Conservation (phyloP, 2,797 vertebrate species). For the Danionella dracula region DNA sequence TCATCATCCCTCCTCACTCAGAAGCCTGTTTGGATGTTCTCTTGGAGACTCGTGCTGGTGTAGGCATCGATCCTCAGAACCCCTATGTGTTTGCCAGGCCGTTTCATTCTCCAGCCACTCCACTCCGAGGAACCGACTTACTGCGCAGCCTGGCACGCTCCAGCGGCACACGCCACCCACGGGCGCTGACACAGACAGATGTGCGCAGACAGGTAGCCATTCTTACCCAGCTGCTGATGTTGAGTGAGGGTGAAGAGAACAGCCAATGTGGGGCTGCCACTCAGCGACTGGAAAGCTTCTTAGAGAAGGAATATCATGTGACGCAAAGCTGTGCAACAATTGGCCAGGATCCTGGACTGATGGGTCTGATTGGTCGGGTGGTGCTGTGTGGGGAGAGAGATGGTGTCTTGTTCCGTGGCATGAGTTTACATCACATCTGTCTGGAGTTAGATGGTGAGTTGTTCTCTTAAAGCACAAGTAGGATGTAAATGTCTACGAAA, state of each 20-base stretch:
- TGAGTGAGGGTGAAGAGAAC: slow-evolving; percentile 71
- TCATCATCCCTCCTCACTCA: slow-evolving; percentile 74
- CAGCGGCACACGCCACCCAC: slow-evolving; percentile 71
- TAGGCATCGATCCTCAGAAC: slow-evolving; percentile 71
- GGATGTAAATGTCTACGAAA: background rate
- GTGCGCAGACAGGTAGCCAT: slow-evolving; percentile 76
- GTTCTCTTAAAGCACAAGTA: too few species aligned
- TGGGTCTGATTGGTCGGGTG: slow-evolving; percentile 73
- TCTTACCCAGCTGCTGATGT: slow-evolving; percentile 72
- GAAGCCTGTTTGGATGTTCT: slow-evolving; percentile 75
- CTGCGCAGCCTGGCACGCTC: slow-evolving; percentile 72
- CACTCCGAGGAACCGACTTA: slow-evolving; percentile 72
- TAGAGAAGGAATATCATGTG: slow-evolving; percentile 75
- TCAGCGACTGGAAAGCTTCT: slow-evolving; percentile 71
- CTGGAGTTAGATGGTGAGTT: slow-evolving; percentile 72
- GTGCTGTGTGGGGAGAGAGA: slow-evolving; percentile 76
- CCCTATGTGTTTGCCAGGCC: slow-evolving; percentile 72
- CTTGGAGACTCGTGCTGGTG: slow-evolving; percentile 68
- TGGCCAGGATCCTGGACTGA: slow-evolving; percentile 73
- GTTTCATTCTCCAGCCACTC: slow-evolving; percentile 74
- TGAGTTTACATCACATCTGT: slow-evolving; percentile 79
- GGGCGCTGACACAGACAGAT: slow-evolving; percentile 71
- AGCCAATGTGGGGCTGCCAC: slow-evolving; percentile 59
- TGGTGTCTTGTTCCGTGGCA: slow-evolving; percentile 74
- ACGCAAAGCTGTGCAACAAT: slow-evolving; percentile 72